A percentile compares a stretch with the other conserved stretches of the same genome.
Evolutionary conservation across 2,888 invertebrate species (phyloP).

Genomic region (Sarcophaga caerulescens): DNA sequence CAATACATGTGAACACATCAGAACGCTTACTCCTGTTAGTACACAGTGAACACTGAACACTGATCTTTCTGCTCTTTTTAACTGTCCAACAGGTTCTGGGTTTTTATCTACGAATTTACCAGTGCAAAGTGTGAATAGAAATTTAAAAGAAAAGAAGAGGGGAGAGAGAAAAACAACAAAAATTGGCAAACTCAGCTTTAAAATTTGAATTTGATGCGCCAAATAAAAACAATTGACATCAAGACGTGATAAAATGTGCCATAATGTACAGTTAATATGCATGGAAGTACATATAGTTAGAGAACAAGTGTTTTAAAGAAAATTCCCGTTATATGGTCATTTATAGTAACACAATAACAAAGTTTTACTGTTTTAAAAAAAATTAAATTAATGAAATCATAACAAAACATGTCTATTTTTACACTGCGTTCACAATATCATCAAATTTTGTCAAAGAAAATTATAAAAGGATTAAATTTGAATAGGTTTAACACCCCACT

Average conservation of each 20-base stretch:
- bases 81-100: neutral
- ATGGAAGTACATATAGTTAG: neutral
- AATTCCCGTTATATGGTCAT: neutral
- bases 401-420: too few species aligned
- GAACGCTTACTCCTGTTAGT: too few species aligned
- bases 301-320: conserved; percentile 10
- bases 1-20: too few species aligned
- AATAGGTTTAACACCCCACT: too few species aligned
- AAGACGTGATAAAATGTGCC: conserved; percentile 47
- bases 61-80: too few species aligned
- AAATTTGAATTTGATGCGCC: neutral
- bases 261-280: neutral
- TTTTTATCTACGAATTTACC: neutral
- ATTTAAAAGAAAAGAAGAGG: neutral
- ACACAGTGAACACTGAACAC: too few species aligned
- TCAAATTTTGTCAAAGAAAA: too few species aligned
- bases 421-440: too few species aligned
- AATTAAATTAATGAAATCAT: too few species aligned
- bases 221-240: conserved; percentile 30
- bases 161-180: too few species aligned
- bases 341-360: neutral
- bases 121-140: neutral
- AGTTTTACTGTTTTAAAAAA: neutral
- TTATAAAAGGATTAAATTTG: too few species aligned
- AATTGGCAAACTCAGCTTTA: conserved; percentile 12